Evolutionary conservation across 2,797 vertebrate genomes (phyloP).

Genomic region (Chaetophractus vellerosus): DNA sequence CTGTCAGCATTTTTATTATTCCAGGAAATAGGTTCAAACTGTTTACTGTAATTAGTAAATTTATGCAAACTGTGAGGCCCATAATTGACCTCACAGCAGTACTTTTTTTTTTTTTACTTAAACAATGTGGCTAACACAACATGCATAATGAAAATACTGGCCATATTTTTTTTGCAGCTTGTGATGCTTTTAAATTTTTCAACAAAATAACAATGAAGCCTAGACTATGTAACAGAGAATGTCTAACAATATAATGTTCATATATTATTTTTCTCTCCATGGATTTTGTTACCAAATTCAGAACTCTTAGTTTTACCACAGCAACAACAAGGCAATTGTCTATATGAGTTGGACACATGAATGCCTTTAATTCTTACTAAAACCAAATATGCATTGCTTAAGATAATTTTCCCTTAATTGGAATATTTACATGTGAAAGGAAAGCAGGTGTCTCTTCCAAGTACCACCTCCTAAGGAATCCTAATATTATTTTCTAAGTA

Average conservation of each 20-base stretch:
- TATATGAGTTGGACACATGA: background rate
- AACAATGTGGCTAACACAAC: slow-evolving; percentile 28
- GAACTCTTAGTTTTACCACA: background rate
- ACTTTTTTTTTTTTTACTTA: slow-evolving; percentile 55
- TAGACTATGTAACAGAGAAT: background rate
- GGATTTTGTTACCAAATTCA: slow-evolving; percentile 31
- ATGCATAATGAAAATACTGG: background rate
- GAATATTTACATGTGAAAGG: background rate
- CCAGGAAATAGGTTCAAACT: background rate
- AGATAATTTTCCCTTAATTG: background rate
- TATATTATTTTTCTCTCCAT: background rate
- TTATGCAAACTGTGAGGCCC: background rate
- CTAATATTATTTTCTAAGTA: background rate
- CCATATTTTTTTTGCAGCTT: background rate
- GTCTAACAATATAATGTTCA: background rate
- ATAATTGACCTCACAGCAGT: background rate
- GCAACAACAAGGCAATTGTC: background rate
- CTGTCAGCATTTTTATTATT: slow-evolving; percentile 6
- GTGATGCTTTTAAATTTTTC: slow-evolving; percentile 7
- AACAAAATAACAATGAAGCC: slow-evolving; percentile 4
- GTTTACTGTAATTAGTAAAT: background rate
- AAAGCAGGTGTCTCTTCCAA: background rate
- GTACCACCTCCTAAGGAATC: background rate
- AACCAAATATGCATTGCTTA: background rate
- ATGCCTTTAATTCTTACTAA: background rate